Conservation (phyloP, 2,113 vertebrate species). For the Eira barbara region DNA sequence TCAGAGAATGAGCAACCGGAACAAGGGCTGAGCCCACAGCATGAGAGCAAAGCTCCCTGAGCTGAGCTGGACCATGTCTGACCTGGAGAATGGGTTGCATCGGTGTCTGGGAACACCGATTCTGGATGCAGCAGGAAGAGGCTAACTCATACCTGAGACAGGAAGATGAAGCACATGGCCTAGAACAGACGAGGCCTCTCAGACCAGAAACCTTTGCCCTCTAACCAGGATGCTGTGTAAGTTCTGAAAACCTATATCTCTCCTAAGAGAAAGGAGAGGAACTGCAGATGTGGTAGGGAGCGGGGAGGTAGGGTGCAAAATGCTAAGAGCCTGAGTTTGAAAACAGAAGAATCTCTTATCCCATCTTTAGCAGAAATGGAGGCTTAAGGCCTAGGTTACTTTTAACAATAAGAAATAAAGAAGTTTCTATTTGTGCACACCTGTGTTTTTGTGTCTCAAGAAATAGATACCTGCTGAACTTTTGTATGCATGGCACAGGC, state of each 20-base stretch:
- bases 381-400: neutral
- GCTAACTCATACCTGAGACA: neutral
- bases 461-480: neutral
- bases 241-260: neutral
- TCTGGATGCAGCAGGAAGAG: neutral
- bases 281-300: neutral
- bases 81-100: neutral
- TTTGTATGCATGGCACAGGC: neutral
- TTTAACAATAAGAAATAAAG: conserved; percentile 11
- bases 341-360: neutral
- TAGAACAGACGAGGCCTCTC: neutral
- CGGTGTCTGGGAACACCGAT: neutral
- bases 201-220: neutral
- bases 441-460: conserved; percentile 20
- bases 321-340: neutral
- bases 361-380: neutral
- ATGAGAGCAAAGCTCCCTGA: neutral
- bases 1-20: neutral
- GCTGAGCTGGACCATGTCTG: neutral
- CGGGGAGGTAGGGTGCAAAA: neutral
- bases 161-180: neutral
- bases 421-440: conserved; percentile 15
- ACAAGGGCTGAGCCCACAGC: neutral
- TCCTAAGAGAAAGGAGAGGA: neutral
- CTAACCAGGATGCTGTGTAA: neutral